These are phyloP conservation scores for Pelodiscus sinensis DNA, from an alignment of 2,113 vertebrate species.

Conservation along the genomic window DNA sequence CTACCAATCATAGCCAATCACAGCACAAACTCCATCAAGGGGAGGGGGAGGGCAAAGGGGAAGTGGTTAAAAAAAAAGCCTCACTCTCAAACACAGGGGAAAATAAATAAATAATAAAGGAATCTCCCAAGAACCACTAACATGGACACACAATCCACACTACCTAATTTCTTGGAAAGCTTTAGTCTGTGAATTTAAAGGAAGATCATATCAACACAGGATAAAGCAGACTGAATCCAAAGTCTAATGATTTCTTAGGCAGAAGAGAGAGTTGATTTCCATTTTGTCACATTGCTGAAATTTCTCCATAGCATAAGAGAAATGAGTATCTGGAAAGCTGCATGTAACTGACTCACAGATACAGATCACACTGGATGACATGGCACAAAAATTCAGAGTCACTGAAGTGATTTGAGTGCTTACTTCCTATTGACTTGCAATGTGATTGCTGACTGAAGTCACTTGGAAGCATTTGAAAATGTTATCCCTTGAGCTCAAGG, in stretches of 20 bases:
- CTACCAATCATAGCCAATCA: too few relatives aligned
- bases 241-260: not conserved
- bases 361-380: not conserved
- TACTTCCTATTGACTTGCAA: not conserved
- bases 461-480: not conserved
- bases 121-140: conserved; percentile 9
- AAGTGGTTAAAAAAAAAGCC: too few relatives aligned
- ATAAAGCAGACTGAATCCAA: too few relatives aligned
- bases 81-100: too few relatives aligned
- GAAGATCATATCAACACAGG: not conserved
- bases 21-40: too few relatives aligned
- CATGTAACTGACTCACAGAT: not conserved
- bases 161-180: not conserved
- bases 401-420: not conserved
- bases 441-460: not conserved
- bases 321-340: not conserved
- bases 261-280: not conserved
- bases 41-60: too few relatives aligned
- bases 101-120: too few relatives aligned
- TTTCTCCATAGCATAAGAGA: accelerated
- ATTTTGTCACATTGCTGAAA: not conserved
- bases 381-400: too few relatives aligned
- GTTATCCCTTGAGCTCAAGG: not conserved
- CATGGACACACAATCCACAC: not conserved
- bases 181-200: not conserved